Conservation (phyloP, 2,797 vertebrate genomes). For the Melanitta fusca region DNA sequence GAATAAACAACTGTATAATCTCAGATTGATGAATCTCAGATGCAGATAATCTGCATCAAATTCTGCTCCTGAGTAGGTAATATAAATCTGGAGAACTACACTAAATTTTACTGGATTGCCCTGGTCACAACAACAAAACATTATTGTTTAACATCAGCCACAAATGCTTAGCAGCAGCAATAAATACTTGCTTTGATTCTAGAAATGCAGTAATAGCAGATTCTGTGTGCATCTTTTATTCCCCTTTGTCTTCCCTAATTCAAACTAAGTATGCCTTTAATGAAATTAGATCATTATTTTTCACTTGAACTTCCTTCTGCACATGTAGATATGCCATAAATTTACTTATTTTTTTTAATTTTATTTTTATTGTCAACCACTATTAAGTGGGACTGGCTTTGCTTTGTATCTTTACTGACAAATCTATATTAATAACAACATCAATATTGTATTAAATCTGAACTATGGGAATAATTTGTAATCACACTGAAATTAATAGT, state of each 20-base stretch:
- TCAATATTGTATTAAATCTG: constrained; percentile 81
- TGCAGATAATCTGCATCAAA: neutral
- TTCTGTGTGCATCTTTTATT: neutral
- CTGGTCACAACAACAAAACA: neutral
- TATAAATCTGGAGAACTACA: neutral
- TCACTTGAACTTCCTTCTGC: neutral
- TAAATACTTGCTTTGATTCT: neutral
- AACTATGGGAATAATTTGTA: constrained; percentile 80
- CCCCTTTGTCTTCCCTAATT: constrained; percentile 15
- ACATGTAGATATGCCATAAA: neutral
- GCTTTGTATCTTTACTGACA: constrained; percentile 80
- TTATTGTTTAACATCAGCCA: neutral
- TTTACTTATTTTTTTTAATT: neutral
- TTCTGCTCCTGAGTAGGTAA: neutral
- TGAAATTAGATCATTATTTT: constrained; percentile 36
- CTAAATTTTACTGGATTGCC: neutral
- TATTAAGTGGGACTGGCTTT: constrained; percentile 70
- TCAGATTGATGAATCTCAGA: neutral
- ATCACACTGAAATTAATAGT: constrained; percentile 79
- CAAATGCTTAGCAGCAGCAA: neutral
- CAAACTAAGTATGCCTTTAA: constrained; percentile 34
- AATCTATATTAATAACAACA: constrained; percentile 83
- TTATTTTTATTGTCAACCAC: constrained; percentile 30
- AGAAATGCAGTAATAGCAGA: neutral
- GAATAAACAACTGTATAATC: neutral